A percentile compares a stretch with the other conserved stretches of the same genome.
Evolutionary conservation across 2,113 vertebrate species (phyloP).

Genomic region (Hydrochoerus hydrochaeris): DNA sequence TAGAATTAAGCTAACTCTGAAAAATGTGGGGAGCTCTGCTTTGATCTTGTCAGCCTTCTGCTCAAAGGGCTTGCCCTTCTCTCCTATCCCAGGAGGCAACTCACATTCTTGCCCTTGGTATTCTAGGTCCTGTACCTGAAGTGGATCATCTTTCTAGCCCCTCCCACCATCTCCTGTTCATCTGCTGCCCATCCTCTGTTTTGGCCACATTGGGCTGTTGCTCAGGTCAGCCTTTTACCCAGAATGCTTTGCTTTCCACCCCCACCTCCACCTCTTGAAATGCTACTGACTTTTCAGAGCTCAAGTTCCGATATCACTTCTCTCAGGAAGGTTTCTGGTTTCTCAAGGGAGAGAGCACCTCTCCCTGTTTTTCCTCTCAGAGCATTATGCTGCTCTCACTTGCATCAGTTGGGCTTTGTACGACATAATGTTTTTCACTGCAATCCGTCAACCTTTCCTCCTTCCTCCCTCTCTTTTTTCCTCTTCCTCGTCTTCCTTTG

Average conservation of each 20-base stretch:
- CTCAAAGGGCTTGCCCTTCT: not conserved
- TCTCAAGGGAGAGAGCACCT: not conserved
- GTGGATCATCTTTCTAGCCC: not conserved
- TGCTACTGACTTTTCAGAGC: not conserved
- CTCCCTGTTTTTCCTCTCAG: not conserved
- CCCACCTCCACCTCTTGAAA: not conserved
- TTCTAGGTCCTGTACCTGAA: not conserved
- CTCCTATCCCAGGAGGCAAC: no score
- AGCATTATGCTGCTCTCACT: not conserved
- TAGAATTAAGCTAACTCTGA: not conserved
- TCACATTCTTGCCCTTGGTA: not conserved
- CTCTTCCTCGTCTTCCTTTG: not conserved
- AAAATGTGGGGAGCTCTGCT: not conserved
- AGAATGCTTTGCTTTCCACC: not conserved
- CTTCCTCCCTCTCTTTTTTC: not conserved
- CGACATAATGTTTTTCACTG: not conserved
- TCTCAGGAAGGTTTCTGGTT: not conserved
- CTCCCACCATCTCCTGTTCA: rapidly evolving
- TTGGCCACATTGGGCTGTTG: not conserved
- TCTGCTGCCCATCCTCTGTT: not conserved
- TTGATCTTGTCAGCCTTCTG: not conserved
- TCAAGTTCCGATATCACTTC: not conserved
- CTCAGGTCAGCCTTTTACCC: not conserved
- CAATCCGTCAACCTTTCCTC: not conserved
- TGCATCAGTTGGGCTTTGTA: not conserved